Percentiles rank a stretch among this genome's conserved stretches.
Evolutionary conservation across 1,140 invertebrate species (phyloP).

Genomic region (Argopecten irradians): DNA sequence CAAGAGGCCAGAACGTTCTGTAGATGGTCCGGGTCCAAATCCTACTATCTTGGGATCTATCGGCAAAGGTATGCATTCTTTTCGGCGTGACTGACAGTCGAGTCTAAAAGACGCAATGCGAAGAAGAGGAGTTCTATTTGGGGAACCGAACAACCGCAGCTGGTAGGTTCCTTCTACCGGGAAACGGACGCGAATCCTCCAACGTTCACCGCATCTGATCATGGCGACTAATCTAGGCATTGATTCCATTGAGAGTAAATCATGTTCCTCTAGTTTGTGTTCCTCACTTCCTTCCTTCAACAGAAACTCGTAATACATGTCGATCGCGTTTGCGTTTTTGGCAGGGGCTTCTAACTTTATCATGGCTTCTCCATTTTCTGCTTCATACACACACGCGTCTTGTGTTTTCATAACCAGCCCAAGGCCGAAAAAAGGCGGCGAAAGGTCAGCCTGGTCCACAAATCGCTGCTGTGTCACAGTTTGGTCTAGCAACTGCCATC

Average conservation of each 20-base stretch:
- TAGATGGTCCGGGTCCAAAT: constrained; percentile 53
- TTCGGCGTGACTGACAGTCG: constrained; percentile 38
- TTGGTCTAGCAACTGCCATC: constrained; percentile 50
- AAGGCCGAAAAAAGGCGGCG: constrained; percentile 52
- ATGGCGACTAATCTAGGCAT: constrained; percentile 55
- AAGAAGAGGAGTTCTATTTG: constrained; percentile 34
- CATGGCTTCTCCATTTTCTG: constrained; percentile 30
- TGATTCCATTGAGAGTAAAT: constrained; percentile 27
- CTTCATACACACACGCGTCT: constrained; percentile 38
- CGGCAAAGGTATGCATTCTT: constrained; percentile 42
- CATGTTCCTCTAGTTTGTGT: background rate
- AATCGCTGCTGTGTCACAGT: constrained; percentile 39
- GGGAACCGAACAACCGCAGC: constrained; percentile 49
- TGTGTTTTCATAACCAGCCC: constrained; percentile 42
- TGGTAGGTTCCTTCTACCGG: constrained; percentile 50
- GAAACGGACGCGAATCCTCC: constrained; percentile 50
- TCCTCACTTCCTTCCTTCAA: constrained; percentile 36
- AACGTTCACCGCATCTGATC: constrained; percentile 45
- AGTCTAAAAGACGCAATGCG: constrained; percentile 48
- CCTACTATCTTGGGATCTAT: constrained; percentile 47
- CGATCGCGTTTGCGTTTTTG: constrained; percentile 42
- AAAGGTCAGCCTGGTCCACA: constrained; percentile 45
- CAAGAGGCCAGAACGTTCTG: constrained; percentile 44
- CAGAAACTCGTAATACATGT: constrained; percentile 49
- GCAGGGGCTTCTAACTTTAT: constrained; percentile 44